phyloP scores from a whole-genome alignment of 2,797 vertebrate species.

The Spizella passerina region DNA sequence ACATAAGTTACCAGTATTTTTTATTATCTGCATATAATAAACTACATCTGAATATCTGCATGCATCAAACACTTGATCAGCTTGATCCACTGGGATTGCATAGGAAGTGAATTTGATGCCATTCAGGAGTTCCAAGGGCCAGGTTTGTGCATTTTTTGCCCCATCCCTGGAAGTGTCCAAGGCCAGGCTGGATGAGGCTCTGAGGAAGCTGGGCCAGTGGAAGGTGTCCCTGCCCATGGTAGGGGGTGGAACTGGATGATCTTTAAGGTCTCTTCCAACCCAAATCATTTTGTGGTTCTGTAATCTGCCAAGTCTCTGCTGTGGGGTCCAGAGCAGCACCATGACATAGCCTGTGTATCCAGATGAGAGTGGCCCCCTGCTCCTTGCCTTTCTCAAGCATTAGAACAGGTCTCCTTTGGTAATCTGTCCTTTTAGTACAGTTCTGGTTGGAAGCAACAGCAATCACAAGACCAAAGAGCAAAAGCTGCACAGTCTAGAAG shows the following conservation, averaged over 20 bases:
- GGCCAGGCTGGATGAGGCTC: not conserved
- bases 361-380: not conserved
- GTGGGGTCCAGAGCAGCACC: not conserved
- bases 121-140: not conserved
- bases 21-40: not conserved
- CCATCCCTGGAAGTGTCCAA: accelerated
- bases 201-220: not conserved
- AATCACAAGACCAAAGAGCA: not conserved
- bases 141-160: not conserved
- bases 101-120: not conserved
- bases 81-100: not conserved
- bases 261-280: not conserved
- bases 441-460: not conserved
- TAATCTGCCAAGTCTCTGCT: not conserved
- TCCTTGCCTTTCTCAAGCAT: not conserved
- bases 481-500: not conserved
- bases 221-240: not conserved
- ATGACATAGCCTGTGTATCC: accelerated
- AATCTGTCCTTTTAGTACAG: not conserved
- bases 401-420: not conserved
- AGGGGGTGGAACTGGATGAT: accelerated
- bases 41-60: not conserved
- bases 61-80: not conserved
- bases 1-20: not conserved
- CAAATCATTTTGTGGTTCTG: not conserved